Percentiles rank a stretch among this genome's conserved stretches.
phyloP scores from a whole-genome alignment of 2,113 vertebrate species.

The Psammodynastes pulverulentus region DNA sequence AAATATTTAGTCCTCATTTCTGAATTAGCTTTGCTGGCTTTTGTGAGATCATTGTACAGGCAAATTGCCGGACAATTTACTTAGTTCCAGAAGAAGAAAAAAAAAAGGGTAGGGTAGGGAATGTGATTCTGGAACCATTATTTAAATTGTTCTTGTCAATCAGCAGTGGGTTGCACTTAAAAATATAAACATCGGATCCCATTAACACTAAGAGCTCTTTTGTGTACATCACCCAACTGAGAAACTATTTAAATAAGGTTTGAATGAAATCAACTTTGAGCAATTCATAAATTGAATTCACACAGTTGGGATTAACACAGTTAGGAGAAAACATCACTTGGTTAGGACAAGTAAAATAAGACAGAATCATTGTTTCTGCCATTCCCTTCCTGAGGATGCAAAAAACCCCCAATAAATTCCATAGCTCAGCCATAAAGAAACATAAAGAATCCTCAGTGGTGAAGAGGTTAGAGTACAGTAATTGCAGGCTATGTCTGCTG shows the following conservation, averaged over 20 bases:
- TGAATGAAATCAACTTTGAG: neutral
- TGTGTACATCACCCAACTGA: neutral
- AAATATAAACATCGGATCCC: neutral
- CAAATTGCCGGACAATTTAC: too few species aligned
- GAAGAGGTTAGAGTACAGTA: too few species aligned
- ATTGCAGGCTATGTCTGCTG: too few species aligned
- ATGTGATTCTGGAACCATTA: slow-evolving; percentile 20
- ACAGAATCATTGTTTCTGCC: neutral
- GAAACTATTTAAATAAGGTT: neutral
- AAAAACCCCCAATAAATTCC: neutral
- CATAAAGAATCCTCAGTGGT: too few species aligned
- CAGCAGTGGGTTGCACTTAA: neutral
- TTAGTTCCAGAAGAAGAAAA: neutral
- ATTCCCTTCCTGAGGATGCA: neutral
- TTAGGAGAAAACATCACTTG: neutral
- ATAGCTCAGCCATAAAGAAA: neutral
- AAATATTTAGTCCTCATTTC: neutral
- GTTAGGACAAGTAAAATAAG: neutral
- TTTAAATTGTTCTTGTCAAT: slow-evolving; percentile 15
- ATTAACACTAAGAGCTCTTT: neutral
- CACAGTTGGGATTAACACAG: too few species aligned
- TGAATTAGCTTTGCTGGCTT: neutral
- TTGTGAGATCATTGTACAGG: neutral
- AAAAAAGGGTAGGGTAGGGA: neutral
- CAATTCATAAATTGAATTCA: neutral